Base-by-base conservation (phyloP, 2,113 vertebrate genomes). In the Aptenodytes patagonicus region DNA sequence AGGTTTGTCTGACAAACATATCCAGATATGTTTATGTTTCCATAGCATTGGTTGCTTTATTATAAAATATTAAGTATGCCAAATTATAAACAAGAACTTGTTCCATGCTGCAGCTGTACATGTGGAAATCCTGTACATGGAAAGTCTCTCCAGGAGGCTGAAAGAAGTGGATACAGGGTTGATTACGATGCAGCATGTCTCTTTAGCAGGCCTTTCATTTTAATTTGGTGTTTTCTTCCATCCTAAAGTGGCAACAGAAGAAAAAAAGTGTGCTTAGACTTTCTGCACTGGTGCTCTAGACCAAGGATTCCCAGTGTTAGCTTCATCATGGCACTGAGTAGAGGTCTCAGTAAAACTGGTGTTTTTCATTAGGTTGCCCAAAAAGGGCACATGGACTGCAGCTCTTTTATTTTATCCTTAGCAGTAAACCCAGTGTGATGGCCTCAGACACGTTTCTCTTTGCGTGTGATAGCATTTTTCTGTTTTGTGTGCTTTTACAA, bases 1-100 rank as follows among this genome's bases (percentile, higher is more conserved):
- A 97, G 90, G 68, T 95, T 96, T 89, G 82, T 83, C 94, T 94
- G 90, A 93, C 97, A 97, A 97, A 96, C 93, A 92, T 62, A 32
- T 19, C 85, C 51, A 42, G 68, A 25, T 88, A 12, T 97, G 94
- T 97, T 97, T 97, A 97, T 81, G 72, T 97, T 97, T 94, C 85
- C 49, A 38, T 92, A 92, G 55, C 76, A 31, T 62, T 86, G 64
- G 90, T 97, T 96, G 92, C 90, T 97, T 95, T 96, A 97, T 97
- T 83, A 93, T 94, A 90, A 94, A 95, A 94, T 94, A 97, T 96
- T 97, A 95, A 93, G 79, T 83, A 71, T 90, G 83, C 86, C 71
- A 66, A 32, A 87, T 86, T 83, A 81, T 95, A 96, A 96, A 96
- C 95, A 96, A 71, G 79, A 71, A 12, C 55, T 73, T 31, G 62